Evolutionary conservation across 2,797 vertebrate species (phyloP).

Genomic region (Alauda arvensis): DNA sequence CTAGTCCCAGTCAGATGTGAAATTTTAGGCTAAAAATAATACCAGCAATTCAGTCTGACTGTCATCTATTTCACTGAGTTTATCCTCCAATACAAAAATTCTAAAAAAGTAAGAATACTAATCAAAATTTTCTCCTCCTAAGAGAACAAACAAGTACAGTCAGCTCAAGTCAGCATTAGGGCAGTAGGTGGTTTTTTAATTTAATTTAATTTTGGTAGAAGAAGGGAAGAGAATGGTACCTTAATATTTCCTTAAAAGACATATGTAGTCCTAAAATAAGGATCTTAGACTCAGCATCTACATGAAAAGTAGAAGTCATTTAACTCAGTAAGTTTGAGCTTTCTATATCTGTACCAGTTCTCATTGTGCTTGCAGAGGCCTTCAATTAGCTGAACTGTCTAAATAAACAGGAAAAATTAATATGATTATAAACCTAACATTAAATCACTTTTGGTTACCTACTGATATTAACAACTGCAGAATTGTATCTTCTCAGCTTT

Average conservation of each 20-base stretch:
- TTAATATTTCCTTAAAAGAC: neutral
- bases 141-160: neutral
- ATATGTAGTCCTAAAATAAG: neutral
- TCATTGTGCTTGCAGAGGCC: neutral
- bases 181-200: neutral
- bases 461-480: neutral
- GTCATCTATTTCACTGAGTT: neutral
- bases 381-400: neutral
- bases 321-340: neutral
- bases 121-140: conserved; percentile 30
- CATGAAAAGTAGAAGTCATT: neutral
- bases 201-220: neutral
- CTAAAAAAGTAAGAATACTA: neutral
- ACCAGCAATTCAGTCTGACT: neutral
- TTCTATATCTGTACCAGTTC: neutral
- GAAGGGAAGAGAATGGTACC: neutral
- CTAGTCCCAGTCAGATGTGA: neutral
- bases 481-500: neutral
- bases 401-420: neutral
- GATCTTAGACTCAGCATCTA: neutral
- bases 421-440: neutral
- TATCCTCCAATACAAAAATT: neutral
- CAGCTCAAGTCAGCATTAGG: neutral
- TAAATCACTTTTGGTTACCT: neutral
- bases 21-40: neutral